Base-by-base conservation (phyloP, 1,140 invertebrate species). In the Dinoponera quadriceps region DNA sequence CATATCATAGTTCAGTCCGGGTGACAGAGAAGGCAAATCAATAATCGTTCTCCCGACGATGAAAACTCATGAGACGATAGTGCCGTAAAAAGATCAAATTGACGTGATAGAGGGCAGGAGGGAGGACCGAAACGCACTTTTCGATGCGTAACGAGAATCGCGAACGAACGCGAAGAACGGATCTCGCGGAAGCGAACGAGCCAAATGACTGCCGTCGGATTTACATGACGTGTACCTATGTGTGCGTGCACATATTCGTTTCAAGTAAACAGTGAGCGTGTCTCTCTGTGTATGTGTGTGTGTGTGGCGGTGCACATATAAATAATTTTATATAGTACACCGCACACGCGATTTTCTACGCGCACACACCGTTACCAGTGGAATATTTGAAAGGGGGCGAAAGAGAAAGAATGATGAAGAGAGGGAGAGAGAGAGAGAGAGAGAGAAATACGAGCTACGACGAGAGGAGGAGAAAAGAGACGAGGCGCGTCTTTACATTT, bases 401-500 rank as follows among this genome's bases (percentile, higher is more conserved):
- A 13, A 65, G 18, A 62, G 16, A 83, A n/a, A 75, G 57, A 84
- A 51, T 51, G 63, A 44, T 33, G 69, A 55, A 59, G 48, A 60
- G 55, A 44, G 55, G 60, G 49, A 68, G 59, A 82, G 38, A 69
- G n/a, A 49, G 14, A 81, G 59, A 59, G 51, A 66, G 27, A n/a
- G 4, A 27, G 18, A 20, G 33, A 29, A 25, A 29, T 20, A 20
- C n/a, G 14, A 57, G 54, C 25, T n/a, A 20, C 55, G 59, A 29
- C n/a, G 27, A 16, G 44, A 29, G 29, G 74, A 51, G 51, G 16
- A 54, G 85, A 80, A 54, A 74, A 80, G 78, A 65, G 82, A 81
- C 82, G 88, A 89, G 82, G 85, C 89, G 88, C 89, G 91, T 93
- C 90, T 92, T 92, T 93, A 93, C 92, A 93, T 93, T 93, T 93